Evolutionary conservation across 2,113 vertebrate species (phyloP).

Genomic region (Erythrolamprus reginae): DNA sequence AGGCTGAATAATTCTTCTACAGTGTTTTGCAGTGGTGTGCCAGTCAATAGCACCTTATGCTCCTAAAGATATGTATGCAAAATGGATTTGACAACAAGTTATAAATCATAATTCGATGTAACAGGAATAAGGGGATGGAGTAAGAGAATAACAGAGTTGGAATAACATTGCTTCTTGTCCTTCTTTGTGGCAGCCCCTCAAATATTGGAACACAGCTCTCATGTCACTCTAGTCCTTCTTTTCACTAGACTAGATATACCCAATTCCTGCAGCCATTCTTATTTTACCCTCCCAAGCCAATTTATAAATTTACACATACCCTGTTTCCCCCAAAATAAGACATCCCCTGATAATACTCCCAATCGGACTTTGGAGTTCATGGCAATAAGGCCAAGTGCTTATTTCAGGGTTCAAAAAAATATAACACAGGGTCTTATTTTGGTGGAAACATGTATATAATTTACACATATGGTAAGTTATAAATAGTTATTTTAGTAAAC

Average conservation of each 20-base stretch:
- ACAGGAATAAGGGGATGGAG: not conserved
- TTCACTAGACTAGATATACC: no score
- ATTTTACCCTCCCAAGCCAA: not conserved
- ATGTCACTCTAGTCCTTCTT: not conserved
- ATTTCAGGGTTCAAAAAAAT: no score
- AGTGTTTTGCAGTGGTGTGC: slow-evolving; percentile 96
- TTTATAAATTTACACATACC: not conserved
- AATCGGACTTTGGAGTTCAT: no score
- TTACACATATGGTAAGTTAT: not conserved
- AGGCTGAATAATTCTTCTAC: slow-evolving; percentile 97
- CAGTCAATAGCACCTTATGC: slow-evolving; percentile 94
- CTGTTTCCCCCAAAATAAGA: no score
- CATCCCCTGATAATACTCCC: no score
- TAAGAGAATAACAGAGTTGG: no score
- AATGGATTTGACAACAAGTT: not conserved
- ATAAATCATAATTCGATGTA: not conserved
- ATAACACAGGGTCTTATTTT: no score
- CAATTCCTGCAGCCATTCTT: not conserved
- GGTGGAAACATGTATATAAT: no score
- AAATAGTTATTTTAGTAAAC: not conserved
- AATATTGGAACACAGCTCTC: not conserved
- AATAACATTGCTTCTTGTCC: not conserved
- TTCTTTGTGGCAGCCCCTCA: not conserved
- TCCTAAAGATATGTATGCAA: slow-evolving; percentile 71
- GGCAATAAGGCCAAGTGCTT: no score